Base-by-base conservation (phyloP, 2,797 vertebrate genomes). In the Poecilia gillii region DNA sequence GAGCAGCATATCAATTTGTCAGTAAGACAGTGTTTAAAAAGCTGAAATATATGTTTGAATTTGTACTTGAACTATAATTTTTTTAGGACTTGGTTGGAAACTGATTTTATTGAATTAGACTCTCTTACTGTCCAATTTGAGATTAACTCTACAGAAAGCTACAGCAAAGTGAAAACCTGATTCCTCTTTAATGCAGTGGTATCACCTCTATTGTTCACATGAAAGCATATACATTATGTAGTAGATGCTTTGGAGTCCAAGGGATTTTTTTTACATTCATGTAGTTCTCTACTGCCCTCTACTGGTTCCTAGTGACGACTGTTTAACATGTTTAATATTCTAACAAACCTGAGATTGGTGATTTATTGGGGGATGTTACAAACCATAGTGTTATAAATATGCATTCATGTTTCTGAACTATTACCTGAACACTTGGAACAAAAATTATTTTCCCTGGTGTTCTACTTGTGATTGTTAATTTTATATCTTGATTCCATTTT, bases 401-500 rank as follows among this genome's bases (percentile, higher is more conserved):
- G 90, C 91, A 92, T 93, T 91, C 85, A 83, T 85, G 79, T 87
- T 82, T 90, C 70, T 77, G 46, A 85, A 87, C 82, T 86, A 81
- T 90, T 70, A 90, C 89, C 90, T 71, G 59, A 86, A 92, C 82
- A 88, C 88, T 91, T 89, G 86, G 90, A 87, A 87, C 66, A 79
- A 64, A 47, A 84, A 80, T 84, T 83, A 59, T 83, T 84, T 86
- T 84, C 73, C 70, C 73, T 91, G 70, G 76, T 92, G 76, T 84
- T 90, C 82, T 84, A 84, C 83, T 89, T 51, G 73, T 91, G 94
- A 95, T 94, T 94, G 94, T 95, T 96, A 93, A 84, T 81, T 85
- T 81, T 86, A 93, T 89, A 81, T 88, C 79, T 84, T 88, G 81
- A 89, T 85, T 78, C 76, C 59, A 83, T 85, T 94, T 93, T 88